Base-by-base conservation (phyloP, 2,113 vertebrate species). In the Zosterops borbonicus region DNA sequence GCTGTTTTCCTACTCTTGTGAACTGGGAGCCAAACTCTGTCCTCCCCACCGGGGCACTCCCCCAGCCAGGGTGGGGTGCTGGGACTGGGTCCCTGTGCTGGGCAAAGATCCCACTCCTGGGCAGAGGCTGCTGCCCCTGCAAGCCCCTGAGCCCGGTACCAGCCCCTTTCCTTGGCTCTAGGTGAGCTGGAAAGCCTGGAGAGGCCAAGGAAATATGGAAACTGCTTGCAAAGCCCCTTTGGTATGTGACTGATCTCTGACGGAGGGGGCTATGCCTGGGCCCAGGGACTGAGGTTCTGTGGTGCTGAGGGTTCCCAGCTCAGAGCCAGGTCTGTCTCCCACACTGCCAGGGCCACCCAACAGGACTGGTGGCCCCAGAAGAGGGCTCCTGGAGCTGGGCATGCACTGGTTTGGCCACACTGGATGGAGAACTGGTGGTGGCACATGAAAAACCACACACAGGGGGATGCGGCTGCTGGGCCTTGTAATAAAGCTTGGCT, bases 81-180 rank as follows among this genome's bases (percentile, higher is more conserved):
- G 55, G 52, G 28, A 3, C 13, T 0, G 0, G 33, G n/a, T 58
- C 9, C 21, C 35, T 0, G 3, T 9, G 9, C 23, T 60, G 29
- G 33, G 1, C 0, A 3, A 23, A 24, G 14, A 50, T 29, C 29
- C 44, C 59, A 5, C 2, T 42, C 49, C n/a, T 60, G 59, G 58
- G 31, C 20, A 25, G 65, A 8, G 77, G 60, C 65, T 65, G 37
- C 67, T 94, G 29, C 46, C 11, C 12, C 3, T n/a, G 56, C 21
- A 24, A 41, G 39, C 31, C 4, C 42, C 80, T 79, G 55, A 67
- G 50, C 24, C 16, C 1, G 1, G 20, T 8, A 2, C 17, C 46
- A 74, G 31, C 22, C 65, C 23, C 15, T 59, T 56, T 77, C n/a
- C 79, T 49, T 37, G 70, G 37, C 27, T 64, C 17, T 24, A 3